phyloP scores from a whole-genome alignment of 2,113 vertebrate genomes.

The Mirza zaza region DNA sequence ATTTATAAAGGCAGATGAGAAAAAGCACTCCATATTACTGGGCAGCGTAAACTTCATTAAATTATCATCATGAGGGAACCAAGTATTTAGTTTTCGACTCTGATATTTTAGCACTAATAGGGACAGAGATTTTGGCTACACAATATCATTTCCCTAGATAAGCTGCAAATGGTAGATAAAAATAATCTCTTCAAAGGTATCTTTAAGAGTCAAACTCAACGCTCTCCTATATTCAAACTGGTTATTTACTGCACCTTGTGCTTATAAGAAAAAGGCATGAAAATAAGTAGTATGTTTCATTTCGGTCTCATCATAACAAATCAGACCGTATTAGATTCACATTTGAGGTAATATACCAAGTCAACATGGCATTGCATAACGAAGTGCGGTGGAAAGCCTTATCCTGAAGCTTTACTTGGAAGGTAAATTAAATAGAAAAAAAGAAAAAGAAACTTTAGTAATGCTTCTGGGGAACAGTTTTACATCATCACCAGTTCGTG shows the following conservation, averaged over 20 bases:
- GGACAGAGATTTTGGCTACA: not conserved
- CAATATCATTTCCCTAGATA: not conserved
- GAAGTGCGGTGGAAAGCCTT: not conserved
- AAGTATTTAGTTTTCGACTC: not conserved
- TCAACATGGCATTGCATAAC: not conserved
- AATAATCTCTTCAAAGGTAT: not conserved
- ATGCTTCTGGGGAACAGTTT: not conserved
- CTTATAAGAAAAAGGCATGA: not conserved
- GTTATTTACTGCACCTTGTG: not conserved
- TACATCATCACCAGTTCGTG: not conserved
- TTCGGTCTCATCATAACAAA: not conserved
- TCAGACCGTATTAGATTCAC: not conserved
- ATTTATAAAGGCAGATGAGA: not conserved
- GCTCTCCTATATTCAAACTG: not conserved
- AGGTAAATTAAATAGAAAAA: not conserved
- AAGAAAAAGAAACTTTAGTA: not conserved
- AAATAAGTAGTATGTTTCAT: not conserved
- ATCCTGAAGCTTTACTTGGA: not conserved
- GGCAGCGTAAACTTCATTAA: not conserved
- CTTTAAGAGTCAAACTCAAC: slow-evolving; percentile 1
- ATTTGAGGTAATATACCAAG: not conserved
- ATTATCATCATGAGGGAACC: not conserved
- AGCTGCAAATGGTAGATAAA: not conserved
- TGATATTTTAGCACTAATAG: not conserved
- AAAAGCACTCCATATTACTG: not conserved